phyloP scores from a whole-genome alignment of 2,888 invertebrate species.

The Maniola hyperantus region DNA sequence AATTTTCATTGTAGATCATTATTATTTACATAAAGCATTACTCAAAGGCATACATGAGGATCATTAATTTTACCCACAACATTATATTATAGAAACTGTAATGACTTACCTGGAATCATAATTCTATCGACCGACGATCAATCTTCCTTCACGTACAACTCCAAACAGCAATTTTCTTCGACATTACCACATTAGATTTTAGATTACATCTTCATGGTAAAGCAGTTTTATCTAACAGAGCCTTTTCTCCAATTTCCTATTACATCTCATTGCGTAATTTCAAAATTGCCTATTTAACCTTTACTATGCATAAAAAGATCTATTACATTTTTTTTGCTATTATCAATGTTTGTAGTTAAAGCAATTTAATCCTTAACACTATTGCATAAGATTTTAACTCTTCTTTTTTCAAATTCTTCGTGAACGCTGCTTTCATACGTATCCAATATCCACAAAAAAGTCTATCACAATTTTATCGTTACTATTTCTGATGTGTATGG shows the following conservation, averaged over 20 bases:
- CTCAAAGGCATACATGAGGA: neutral
- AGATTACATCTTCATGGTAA: neutral
- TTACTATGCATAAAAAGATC: slow-evolving; percentile 2
- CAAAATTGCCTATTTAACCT: slow-evolving; percentile 17
- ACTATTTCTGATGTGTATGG: neutral
- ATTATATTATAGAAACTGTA: slow-evolving; percentile 13
- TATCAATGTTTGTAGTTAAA: neutral
- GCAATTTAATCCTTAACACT: neutral
- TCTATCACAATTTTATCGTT: neutral
- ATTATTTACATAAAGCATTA: no score
- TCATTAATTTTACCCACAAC: neutral
- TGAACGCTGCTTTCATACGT: neutral
- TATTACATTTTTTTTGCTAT: neutral
- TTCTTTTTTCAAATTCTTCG: neutral
- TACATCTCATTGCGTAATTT: neutral
- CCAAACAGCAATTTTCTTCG: slow-evolving; percentile 16
- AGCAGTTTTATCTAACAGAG: neutral
- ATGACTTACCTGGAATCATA: slow-evolving; percentile 34
- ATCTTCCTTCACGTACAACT: slow-evolving; percentile 7
- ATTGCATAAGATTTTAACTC: neutral
- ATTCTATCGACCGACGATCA: slow-evolving; percentile 21
- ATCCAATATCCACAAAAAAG: neutral
- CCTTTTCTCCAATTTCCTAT: slow-evolving; percentile 11
- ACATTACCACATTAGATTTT: slow-evolving; percentile 11
- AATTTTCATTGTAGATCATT: no score